Base-by-base conservation (phyloP, 2,797 vertebrate genomes). In the Poecilia picta region DNA sequence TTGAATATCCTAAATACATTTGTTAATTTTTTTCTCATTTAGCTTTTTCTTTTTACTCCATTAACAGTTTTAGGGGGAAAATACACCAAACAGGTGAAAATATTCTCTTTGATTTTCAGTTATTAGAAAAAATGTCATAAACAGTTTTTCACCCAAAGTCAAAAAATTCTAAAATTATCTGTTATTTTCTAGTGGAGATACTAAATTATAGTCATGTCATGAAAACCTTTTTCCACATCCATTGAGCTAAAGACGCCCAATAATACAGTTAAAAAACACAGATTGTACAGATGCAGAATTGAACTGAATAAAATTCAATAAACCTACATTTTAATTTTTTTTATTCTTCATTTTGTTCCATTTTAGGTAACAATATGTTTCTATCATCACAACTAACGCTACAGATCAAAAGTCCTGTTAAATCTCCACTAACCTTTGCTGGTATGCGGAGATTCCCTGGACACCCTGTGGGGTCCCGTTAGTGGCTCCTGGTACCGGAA, bases 401-500 rank as follows among this genome's bases (percentile, higher is more conserved):
- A 91, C 89, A 88, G 88, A 90, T 92, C 75, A 41, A 57, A 41
- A 73, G 4, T 31, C 15, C 33, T 33, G 49, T 53, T 53, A 46
- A 53, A n/a, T 66, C 25, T 68, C 77, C 81, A 96, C 97, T 93
- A 97, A 99, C 98, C 98, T 98, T 95, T 99, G 98, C 93, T 98
- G 98, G 93, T 99, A 99, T 83, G 97, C 96, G 91, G 93, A 94
- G 94, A 99, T 96, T 85, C 98, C 97, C 95, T 97, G 97, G 92
- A 97, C 96, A 95, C 96, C 96, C 94, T 97, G 97, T 92, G 96
- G 96, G 93, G 96, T 97, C 92, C 97, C 97, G 96, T 98, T 98
- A 8, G 95, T 94, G 81, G 94, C 93, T 95, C 97, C 95, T 92
- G 96, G 93, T 90, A 90, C 89, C 46, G 92, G 91, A 84, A 87